These are phyloP conservation scores for Lochmaea capreae DNA, from an alignment of 2,888 invertebrate species.

Conservation along the genomic window DNA sequence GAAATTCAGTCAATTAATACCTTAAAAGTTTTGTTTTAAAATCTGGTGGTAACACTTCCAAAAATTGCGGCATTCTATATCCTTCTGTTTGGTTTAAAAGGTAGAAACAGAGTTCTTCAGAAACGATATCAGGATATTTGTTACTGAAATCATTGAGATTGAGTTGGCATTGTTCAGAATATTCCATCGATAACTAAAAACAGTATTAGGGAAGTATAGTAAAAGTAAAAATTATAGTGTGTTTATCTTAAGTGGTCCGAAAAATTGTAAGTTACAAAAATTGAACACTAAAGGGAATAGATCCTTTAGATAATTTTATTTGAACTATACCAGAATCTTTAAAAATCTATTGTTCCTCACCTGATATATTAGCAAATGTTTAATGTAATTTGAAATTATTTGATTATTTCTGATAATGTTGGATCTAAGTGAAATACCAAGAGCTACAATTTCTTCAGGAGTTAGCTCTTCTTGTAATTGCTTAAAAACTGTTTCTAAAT, in stretches of 20 bases:
- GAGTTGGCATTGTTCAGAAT: slow-evolving; percentile 41
- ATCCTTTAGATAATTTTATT: too few relatives aligned
- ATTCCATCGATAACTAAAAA: slow-evolving; percentile 45
- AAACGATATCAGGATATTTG: slow-evolving; percentile 40
- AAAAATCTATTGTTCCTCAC: slow-evolving; percentile 25
- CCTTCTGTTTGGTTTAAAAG: slow-evolving; percentile 18
- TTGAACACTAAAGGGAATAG: too few relatives aligned
- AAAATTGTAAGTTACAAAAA: too few relatives aligned
- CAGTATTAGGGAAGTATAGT: background rate
- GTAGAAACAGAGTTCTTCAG: slow-evolving; percentile 37
- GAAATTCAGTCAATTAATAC: slow-evolving; percentile 30
- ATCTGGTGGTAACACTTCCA: slow-evolving; percentile 34
- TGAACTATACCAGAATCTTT: too few relatives aligned
- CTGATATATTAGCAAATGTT: slow-evolving; percentile 43
- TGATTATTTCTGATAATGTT: slow-evolving; percentile 32
- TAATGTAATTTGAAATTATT: slow-evolving; percentile 42
- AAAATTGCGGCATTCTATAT: slow-evolving; percentile 35
- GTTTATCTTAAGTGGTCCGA: too few relatives aligned
- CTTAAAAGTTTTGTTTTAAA: slow-evolving; percentile 46
- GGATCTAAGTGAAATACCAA: slow-evolving; percentile 43
- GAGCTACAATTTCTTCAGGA: slow-evolving; percentile 43
- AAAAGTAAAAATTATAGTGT: background rate
- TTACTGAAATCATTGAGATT: slow-evolving; percentile 40
- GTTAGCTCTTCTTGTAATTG: slow-evolving; percentile 38
- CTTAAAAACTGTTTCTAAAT: slow-evolving; percentile 40